Conservation (phyloP, 2,888 invertebrate species). For the Caenorhabditis plicata region DNA sequence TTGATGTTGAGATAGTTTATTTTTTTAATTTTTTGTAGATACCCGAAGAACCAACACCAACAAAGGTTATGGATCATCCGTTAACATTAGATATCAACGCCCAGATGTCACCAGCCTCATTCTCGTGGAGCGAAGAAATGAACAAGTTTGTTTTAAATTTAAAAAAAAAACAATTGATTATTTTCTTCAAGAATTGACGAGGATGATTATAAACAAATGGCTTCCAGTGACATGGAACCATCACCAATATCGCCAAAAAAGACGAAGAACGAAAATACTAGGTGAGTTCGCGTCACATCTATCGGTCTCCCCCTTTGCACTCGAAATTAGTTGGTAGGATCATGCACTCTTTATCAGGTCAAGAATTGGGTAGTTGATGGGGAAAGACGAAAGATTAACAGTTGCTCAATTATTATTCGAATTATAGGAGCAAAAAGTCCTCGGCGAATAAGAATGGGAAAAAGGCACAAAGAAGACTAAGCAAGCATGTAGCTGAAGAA, state of each 20-base stretch:
- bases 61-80: conserved; percentile 14
- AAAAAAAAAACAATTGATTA: not conserved
- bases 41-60: conserved; percentile 34
- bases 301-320: too few relatives aligned
- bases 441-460: too few relatives aligned
- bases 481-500: too few relatives aligned
- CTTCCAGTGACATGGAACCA: conserved; percentile 20
- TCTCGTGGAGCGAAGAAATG: conserved; percentile 48
- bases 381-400: too few relatives aligned
- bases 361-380: too few relatives aligned
- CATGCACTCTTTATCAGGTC: too few relatives aligned
- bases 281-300: too few relatives aligned
- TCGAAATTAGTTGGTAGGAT: too few relatives aligned
- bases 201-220: conserved; percentile 6
- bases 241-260: conserved; percentile 15
- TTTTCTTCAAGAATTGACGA: conserved; percentile 4
- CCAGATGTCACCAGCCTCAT: conserved; percentile 22
- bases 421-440: too few relatives aligned
- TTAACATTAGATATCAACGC: conserved; percentile 13
- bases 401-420: too few relatives aligned
- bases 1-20: too few relatives aligned
- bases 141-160: conserved; percentile 30
- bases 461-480: too few relatives aligned
- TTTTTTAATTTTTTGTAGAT: conserved; percentile 11
- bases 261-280: not conserved